Evolutionary conservation across 2,797 vertebrate species (phyloP), one percentile per base, ranked within the genome.

Genomic region (Sebastes diaconus): DNA sequence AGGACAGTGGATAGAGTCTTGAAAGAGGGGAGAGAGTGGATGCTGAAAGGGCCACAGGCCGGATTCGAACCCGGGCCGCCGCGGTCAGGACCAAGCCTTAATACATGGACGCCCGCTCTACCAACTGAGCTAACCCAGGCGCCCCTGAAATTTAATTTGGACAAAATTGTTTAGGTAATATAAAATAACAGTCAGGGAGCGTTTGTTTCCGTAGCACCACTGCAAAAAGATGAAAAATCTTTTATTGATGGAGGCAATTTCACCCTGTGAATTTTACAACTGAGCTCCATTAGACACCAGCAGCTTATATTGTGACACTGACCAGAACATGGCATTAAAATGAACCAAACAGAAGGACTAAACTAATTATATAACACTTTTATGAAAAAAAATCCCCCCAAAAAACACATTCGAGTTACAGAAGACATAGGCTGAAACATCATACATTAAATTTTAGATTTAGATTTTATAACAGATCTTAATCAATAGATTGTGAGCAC

Each of bases 381-480:
- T 60, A 81, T 77, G 27, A 66, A 60, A 42, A 8, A 3, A 9
- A 34, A 46, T 6, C 36, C 13, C 12, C 34, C 2, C 68, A 63
- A 79, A 13, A 46, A 46, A 46, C 16, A 46, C 42, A 58, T 50
- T 29, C 46, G 11, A 52, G 66, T 73, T 86, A 68, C 74, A 84
- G 25, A 30, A 73, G 68, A n/a, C 18, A 22, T 10, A 14, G 54
- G 25, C n/a, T 77, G 42, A 80, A 75, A 66, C 42, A 36, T 2
- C 54, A 73, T 29, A 72, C 25, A 54, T 73, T 59, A 22, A 22
- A 71, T 59, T 78, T 60, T 2, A 86, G 73, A 66, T 83, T 87
- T 83, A 86, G 73, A 66, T 82, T 87, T 83, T 46, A 81, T 55
- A 58, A 90, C 79, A 81, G 72, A 80, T 79, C 65, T 57, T 74